phyloP scores from a whole-genome alignment of 2,113 vertebrate genomes.

The Promerops cafer region DNA sequence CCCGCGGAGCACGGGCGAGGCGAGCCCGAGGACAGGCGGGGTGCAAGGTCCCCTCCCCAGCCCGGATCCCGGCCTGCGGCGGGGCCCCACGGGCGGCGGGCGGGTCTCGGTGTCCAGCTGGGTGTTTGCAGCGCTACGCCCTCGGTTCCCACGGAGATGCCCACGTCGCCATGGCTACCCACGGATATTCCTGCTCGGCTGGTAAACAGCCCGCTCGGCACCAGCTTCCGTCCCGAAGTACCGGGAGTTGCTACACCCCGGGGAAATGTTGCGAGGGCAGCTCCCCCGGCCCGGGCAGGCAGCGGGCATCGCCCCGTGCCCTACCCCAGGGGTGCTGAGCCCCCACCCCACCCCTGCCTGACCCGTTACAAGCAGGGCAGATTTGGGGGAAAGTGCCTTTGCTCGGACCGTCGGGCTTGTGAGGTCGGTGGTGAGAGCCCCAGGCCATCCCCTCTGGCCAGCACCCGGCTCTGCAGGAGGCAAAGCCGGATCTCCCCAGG shows the following conservation, averaged over 20 bases:
- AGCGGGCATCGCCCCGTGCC: accelerated
- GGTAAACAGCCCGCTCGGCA: slow-evolving; percentile 21
- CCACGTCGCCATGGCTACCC: slow-evolving; percentile 39
- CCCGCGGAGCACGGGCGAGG: accelerated
- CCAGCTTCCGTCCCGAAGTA: not conserved
- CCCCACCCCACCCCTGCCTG: accelerated
- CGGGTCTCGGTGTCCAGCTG: not conserved
- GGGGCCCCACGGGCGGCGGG: accelerated
- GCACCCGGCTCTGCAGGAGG: accelerated
- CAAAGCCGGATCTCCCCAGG: not conserved
- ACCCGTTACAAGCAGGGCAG: accelerated
- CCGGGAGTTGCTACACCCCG: slow-evolving; percentile 4
- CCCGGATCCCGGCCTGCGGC: accelerated
- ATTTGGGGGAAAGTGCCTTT: not conserved
- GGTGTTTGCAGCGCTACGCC: not conserved
- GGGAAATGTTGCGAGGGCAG: not conserved
- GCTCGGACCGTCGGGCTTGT: accelerated
- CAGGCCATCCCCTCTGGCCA: accelerated
- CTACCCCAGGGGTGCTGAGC: not conserved
- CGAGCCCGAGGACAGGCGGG: accelerated
- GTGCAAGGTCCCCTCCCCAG: accelerated
- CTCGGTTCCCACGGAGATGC: slow-evolving; percentile 36
- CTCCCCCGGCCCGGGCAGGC: accelerated
- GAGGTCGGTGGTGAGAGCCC: not conserved
- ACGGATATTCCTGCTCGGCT: not conserved